A percentile compares a stretch with the other conserved stretches of the same genome.
Conservation (phyloP, 2,113 vertebrate genomes). For the Psephotus haematonotus region DNA sequence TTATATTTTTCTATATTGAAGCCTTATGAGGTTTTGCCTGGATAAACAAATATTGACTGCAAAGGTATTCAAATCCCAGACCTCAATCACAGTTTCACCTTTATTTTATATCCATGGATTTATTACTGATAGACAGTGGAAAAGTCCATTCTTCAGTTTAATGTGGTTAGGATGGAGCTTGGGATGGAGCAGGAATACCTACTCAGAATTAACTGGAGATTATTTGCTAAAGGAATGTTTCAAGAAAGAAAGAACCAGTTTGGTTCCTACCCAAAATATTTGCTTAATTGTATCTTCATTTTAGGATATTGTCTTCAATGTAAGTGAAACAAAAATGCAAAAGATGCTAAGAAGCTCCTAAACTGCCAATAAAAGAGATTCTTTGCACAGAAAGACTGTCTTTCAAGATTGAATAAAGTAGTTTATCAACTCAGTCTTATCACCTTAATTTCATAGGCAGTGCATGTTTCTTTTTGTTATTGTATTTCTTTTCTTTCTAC, state of each 20-base stretch:
- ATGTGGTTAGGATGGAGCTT: background rate
- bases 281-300: background rate
- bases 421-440: background rate
- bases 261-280: background rate
- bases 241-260: background rate
- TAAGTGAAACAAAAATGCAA: background rate
- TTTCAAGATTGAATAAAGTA: background rate
- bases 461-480: background rate
- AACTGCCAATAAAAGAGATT: background rate
- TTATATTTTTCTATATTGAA: background rate
- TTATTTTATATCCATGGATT: background rate
- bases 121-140: background rate
- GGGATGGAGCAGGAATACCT: background rate
- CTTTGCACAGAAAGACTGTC: background rate
- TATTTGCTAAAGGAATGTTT: background rate
- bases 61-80: background rate
- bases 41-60: slow-evolving; percentile 23
- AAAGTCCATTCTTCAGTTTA: background rate
- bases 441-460: background rate
- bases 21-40: background rate
- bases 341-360: background rate
- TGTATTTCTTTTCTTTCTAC: background rate
- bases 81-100: background rate
- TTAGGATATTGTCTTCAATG: background rate
- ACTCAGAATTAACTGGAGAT: background rate